phyloP scores from a whole-genome alignment of 1,140 invertebrate genomes.

The Neodiprion lecontei region DNA sequence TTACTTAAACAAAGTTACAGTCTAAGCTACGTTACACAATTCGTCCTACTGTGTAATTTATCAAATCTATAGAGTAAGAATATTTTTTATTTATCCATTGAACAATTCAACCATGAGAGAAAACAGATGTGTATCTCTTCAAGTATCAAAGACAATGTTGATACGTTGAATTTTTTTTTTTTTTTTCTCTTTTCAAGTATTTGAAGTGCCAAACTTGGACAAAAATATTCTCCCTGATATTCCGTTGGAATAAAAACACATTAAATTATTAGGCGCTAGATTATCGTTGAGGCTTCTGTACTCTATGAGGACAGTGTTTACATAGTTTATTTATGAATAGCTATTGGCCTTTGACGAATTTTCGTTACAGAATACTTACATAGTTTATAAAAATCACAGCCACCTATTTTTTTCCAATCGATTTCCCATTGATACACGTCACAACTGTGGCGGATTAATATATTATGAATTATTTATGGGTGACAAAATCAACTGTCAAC shows the following conservation, averaged over 20 bases:
- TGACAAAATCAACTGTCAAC: no score
- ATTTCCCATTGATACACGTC: not conserved
- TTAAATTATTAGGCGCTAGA: no score
- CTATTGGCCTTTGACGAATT: constrained; percentile 1
- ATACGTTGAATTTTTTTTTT: not conserved
- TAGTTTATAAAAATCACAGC: constrained; percentile 5
- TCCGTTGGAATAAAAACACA: no score
- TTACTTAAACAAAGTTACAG: not conserved
- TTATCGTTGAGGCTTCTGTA: no score
- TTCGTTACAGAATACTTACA: constrained; percentile 7
- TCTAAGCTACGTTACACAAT: not conserved
- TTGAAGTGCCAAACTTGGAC: not conserved
- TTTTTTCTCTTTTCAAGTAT: not conserved
- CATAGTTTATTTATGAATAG: constrained; percentile 3
- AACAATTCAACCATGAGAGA: no score
- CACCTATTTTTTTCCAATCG: constrained; percentile 3
- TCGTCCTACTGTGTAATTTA: not conserved
- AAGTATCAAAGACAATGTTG: not conserved
- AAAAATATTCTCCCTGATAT: no score
- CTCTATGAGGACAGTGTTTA: not conserved
- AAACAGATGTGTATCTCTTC: no score
- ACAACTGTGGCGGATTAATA: not conserved
- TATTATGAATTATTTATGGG: no score
- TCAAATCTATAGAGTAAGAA: no score
- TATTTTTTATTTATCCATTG: no score